Base-by-base conservation (phyloP, 2,888 invertebrate species). In the Chouioia cunea region DNA sequence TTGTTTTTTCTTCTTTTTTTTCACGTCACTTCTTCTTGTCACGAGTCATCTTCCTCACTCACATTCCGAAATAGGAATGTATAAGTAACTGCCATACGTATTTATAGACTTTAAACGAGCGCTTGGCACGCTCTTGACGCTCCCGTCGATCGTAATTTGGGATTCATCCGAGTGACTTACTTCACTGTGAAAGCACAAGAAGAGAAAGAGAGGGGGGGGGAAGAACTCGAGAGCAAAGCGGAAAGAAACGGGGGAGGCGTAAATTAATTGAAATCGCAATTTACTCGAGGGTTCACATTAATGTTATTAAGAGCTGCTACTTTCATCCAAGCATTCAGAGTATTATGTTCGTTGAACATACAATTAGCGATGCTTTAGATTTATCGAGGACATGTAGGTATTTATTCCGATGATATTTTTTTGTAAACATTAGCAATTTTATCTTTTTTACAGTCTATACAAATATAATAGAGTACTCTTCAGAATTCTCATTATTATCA, bases 101-200 rank as follows among this genome's bases (percentile, higher is more conserved):
- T 70, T 65, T 65, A 70, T 70, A 70, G 59, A 65, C 16, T 44
- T 54, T 15, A 48, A 65, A 65, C 50, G 70, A 54, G 65, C 43
- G 15, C 16, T 36, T 36, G 56, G 36, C 27, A 23, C 56, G 50
- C 60, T 16, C 53, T 6, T 16, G 18, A 44, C 46, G 58, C 44
- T 18, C 43, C 14, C 36, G 56, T 50, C 52, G 20, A 36, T 44
- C 59, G 59, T 70, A 48, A 65, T 16, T 65, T 36, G 43, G 36
- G 54, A 70, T 70, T 70, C 59, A 65, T 23, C 47, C 64, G 59
- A 54, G 63, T 65, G 65, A 65, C 70, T 70, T 52, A 16, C n/a
- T 14, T 14, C 16, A 20, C 4, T 52, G 6, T 8, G 43, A 3
- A 36, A 50, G 57, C 12, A 18, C 12, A 16, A 23, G n/a, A 43